Conservation (phyloP, 2,113 vertebrate species). For the Neogobius melanostomus region DNA sequence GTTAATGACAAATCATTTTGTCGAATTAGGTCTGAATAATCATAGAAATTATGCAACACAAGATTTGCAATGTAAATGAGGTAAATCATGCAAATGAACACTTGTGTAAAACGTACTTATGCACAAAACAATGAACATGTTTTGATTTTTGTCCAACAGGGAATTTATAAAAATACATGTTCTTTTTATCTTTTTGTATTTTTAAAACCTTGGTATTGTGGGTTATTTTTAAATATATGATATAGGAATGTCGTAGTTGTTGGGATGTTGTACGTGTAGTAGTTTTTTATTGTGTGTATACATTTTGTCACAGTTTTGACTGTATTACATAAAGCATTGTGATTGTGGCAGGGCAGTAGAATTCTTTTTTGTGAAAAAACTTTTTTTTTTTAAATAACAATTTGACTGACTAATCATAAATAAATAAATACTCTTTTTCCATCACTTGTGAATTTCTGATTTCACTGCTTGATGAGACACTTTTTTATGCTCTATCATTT, state of each 20-base stretch:
- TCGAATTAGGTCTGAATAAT: neutral
- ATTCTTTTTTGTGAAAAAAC: neutral
- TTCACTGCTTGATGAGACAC: neutral
- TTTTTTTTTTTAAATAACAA: neutral
- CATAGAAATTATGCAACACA: constrained; percentile 2
- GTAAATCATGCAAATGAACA: neutral
- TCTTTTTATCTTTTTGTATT: too few species aligned
- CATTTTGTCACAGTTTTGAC: too few species aligned
- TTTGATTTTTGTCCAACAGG: too few species aligned
- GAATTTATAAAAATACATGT: too few species aligned
- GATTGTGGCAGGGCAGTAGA: neutral
- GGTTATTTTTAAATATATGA: too few species aligned
- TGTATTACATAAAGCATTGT: neutral
- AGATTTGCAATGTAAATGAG: constrained; percentile 3
- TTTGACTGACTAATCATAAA: neutral
- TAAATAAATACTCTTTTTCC: neutral
- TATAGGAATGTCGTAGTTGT: too few species aligned
- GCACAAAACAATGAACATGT: neutral
- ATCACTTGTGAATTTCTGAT: neutral
- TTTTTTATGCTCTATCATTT: neutral
- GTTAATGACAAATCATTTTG: neutral
- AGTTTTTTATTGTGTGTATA: too few species aligned
- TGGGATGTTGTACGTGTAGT: too few species aligned
- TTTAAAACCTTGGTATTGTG: too few species aligned
- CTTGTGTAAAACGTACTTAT: neutral